These are phyloP conservation scores for Drosophila tropicalis DNA, from an alignment of 1,140 invertebrate species.

Conservation along the genomic window DNA sequence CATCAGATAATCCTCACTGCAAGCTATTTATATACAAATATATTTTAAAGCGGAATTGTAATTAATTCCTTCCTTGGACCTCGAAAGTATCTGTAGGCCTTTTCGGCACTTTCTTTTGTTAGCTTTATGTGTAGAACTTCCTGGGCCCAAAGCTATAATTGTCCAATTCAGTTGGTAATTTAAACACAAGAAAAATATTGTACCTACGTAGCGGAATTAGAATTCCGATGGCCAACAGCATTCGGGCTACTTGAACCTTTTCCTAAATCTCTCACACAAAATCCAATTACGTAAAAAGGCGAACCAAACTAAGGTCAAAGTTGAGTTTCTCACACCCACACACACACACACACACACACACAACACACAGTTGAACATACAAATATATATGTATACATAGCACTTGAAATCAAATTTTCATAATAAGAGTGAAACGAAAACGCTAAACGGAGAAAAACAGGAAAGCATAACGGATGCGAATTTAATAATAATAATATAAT, in stretches of 20 bases:
- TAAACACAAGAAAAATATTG: not conserved
- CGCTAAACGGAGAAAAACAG: slow-evolving; percentile 30
- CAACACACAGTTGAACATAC: not conserved
- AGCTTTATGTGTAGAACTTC: not conserved
- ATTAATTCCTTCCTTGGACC: too few species aligned
- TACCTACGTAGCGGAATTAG: slow-evolving; percentile 7
- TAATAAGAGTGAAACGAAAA: slow-evolving; percentile 57
- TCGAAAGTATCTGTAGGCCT: too few species aligned
- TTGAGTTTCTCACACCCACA: slow-evolving; percentile 28
- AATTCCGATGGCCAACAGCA: not conserved
- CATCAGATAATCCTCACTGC: too few species aligned
- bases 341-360: slow-evolving; percentile 22
- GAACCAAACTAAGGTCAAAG: slow-evolving; percentile 66
- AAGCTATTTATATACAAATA: too few species aligned
- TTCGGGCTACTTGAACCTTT: slow-evolving; percentile 37
- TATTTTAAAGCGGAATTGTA: too few species aligned
- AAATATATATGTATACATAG: slow-evolving; percentile 10
- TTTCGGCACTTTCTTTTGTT: not conserved
- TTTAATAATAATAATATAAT: slow-evolving; percentile 82
- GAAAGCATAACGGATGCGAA: slow-evolving; percentile 58
- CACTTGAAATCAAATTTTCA: slow-evolving; percentile 79
- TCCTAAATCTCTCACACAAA: slow-evolving; percentile 62
- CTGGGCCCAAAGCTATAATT: not conserved
- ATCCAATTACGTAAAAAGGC: slow-evolving; percentile 74
- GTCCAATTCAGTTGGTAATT: not conserved